These are phyloP conservation scores for Drosophila virilis DNA, from an alignment of 1,140 invertebrate species.

Conservation along the genomic window DNA sequence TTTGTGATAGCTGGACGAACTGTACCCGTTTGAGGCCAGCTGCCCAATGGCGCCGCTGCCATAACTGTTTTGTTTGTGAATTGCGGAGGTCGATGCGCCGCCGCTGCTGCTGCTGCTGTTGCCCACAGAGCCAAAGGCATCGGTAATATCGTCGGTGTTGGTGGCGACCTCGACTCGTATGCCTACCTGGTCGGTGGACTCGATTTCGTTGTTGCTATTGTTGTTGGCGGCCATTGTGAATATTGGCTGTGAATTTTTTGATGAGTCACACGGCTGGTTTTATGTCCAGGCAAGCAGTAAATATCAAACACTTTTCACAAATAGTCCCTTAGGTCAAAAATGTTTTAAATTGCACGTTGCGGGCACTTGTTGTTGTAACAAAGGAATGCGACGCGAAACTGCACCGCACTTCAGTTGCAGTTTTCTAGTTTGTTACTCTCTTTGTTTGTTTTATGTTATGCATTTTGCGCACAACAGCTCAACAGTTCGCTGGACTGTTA, in stretches of 20 bases:
- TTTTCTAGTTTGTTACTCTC: conserved; percentile 31
- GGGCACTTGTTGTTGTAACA: conserved; percentile 35
- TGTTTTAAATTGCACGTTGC: not conserved
- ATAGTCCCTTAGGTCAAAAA: not conserved
- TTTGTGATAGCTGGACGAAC: conserved; percentile 58
- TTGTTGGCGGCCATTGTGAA: conserved; percentile 64
- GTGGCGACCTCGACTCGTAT: conserved; percentile 49
- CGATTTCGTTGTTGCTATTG: conserved; percentile 43
- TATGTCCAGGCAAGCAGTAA: conserved; percentile 15
- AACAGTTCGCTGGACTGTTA: conserved; percentile 19
- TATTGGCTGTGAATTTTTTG: conserved; percentile 56
- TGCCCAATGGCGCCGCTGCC: conserved; percentile 76
- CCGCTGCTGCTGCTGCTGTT: conserved; percentile 22
- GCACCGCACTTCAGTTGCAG: conserved; percentile 34
- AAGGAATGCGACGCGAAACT: conserved; percentile 39
- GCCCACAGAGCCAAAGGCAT: conserved; percentile 69
- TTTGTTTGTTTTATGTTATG: conserved; percentile 28
- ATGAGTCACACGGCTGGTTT: conserved; percentile 65
- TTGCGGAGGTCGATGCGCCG: conserved; percentile 10
- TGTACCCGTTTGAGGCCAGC: conserved; percentile 68
- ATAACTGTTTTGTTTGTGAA: conserved; percentile 30
- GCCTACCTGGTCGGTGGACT: conserved; percentile 72
- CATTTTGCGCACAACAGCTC: conserved; percentile 7
- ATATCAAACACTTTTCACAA: conserved; percentile 12
- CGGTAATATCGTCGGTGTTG: conserved; percentile 64